Conservation (phyloP, 2,113 vertebrate genomes). For the Chrysemys picta region DNA sequence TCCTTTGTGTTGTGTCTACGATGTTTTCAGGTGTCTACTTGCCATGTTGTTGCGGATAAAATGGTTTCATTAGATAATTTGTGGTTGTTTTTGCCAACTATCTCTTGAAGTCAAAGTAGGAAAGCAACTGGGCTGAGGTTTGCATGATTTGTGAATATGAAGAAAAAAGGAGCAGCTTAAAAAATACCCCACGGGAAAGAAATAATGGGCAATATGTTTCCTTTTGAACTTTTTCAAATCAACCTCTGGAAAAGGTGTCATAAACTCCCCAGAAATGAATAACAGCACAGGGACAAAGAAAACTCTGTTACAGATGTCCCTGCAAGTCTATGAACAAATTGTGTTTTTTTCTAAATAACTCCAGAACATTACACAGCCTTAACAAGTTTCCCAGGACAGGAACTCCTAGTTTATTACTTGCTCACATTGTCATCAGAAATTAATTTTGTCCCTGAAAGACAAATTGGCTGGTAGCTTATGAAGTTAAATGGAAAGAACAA, state of each 20-base stretch:
- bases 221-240: slow-evolving; percentile 74
- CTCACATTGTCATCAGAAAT: slow-evolving; percentile 99
- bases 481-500: slow-evolving; percentile 98
- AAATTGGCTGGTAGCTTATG: slow-evolving; percentile 96
- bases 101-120: not conserved
- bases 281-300: slow-evolving; percentile 78
- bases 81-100: slow-evolving; percentile 10
- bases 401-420: slow-evolving; percentile 91
- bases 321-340: slow-evolving; percentile 74
- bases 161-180: slow-evolving; percentile 39
- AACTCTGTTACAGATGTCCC: slow-evolving; percentile 78
- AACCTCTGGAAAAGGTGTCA: slow-evolving; percentile 80
- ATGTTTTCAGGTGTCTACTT: slow-evolving; percentile 9
- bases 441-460: slow-evolving; percentile 99
- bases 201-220: slow-evolving; percentile 74
- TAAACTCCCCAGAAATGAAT: slow-evolving; percentile 72
- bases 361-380: slow-evolving; percentile 83
- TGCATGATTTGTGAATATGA: slow-evolving; percentile 52
- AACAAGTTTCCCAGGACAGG: slow-evolving; percentile 96
- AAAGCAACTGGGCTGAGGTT: slow-evolving; percentile 33
- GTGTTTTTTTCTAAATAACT: slow-evolving; percentile 78
- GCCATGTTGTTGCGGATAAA: not conserved
- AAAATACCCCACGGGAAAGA: slow-evolving; percentile 74
- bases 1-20: not conserved
- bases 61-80: slow-evolving; percentile 23